These are phyloP conservation scores for Leptinotarsa defecta DNA, from an alignment of 1,140 invertebrate genomes.

Conservation along the genomic window DNA sequence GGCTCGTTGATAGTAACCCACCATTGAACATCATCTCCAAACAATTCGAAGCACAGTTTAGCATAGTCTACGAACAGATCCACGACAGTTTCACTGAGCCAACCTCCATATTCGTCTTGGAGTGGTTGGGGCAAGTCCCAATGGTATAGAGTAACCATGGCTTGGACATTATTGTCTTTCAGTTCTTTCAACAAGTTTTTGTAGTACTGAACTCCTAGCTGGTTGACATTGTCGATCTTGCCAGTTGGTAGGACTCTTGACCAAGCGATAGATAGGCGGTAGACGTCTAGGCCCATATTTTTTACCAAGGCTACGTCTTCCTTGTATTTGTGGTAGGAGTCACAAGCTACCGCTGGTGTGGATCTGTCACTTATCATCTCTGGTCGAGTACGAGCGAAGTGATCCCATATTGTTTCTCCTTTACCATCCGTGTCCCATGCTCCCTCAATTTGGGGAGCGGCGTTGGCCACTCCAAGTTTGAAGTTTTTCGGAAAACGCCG, in stretches of 20 bases:
- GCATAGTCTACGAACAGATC: slow-evolving; percentile 53
- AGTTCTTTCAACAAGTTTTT: slow-evolving; percentile 17
- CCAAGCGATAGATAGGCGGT: slow-evolving; percentile 16
- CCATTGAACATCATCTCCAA: slow-evolving; percentile 33
- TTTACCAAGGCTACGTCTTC: slow-evolving; percentile 17
- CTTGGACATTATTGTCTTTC: slow-evolving; percentile 24
- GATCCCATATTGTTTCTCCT: slow-evolving; percentile 36
- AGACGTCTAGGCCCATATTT: background rate
- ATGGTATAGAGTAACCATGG: slow-evolving; percentile 59
- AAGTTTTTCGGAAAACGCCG: slow-evolving; percentile 43
- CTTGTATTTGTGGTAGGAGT: slow-evolving; percentile 24
- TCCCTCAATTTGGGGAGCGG: slow-evolving; percentile 57
- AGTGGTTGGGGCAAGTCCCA: slow-evolving; percentile 52
- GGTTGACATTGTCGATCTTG: slow-evolving; percentile 4
- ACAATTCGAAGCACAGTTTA: slow-evolving; percentile 37
- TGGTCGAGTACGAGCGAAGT: slow-evolving; percentile 27
- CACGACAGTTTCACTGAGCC: slow-evolving; percentile 47
- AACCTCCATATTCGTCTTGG: slow-evolving; percentile 49
- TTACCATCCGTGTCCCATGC: slow-evolving; percentile 64
- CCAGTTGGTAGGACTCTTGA: slow-evolving; percentile 20
- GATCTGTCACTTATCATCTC: slow-evolving; percentile 16
- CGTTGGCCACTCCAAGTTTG: slow-evolving; percentile 51
- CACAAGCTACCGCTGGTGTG: slow-evolving; percentile 4
- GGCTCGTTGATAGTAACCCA: slow-evolving; percentile 16
- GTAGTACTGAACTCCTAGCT: slow-evolving; percentile 13